phyloP scores from a whole-genome alignment of 1,140 invertebrate species.

The Bathynomus jamesi region DNA sequence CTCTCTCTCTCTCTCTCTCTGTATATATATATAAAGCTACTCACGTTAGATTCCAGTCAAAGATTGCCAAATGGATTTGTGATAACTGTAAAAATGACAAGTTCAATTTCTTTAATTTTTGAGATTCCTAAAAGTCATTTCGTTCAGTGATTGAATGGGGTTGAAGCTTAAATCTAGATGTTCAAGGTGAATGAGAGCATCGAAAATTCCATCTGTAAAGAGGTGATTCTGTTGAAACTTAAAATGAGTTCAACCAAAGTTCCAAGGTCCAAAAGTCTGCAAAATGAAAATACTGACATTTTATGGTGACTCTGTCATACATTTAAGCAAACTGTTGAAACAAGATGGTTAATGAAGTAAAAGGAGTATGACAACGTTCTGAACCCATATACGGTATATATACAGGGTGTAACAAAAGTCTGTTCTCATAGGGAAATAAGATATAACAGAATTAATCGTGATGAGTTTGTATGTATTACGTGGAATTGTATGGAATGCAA shows the following conservation, averaged over 20 bases:
- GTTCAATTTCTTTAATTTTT: background rate
- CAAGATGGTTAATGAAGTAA: background rate
- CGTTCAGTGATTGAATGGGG: background rate
- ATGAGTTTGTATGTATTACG: no score
- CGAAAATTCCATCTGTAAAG: background rate
- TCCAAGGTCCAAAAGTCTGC: background rate
- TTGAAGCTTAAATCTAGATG: background rate
- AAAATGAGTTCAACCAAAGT: background rate
- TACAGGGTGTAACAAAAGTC: no score
- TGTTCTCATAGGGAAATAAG: no score
- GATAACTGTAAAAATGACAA: background rate
- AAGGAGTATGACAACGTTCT: no score
- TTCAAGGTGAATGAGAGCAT: background rate
- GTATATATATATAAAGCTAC: no score
- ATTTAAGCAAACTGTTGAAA: no score
- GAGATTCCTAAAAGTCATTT: background rate
- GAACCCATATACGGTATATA: no score
- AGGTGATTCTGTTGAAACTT: background rate
- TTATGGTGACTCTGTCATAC: no score
- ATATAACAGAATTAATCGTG: no score
- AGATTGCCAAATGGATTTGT: background rate
- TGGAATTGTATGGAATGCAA: no score
- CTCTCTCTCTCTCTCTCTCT: no score
- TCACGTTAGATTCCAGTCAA: background rate
- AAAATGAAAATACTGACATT: background rate